Evolutionary conservation across 1,140 invertebrate genomes (phyloP).

Genomic region (Drosophila insularis): DNA sequence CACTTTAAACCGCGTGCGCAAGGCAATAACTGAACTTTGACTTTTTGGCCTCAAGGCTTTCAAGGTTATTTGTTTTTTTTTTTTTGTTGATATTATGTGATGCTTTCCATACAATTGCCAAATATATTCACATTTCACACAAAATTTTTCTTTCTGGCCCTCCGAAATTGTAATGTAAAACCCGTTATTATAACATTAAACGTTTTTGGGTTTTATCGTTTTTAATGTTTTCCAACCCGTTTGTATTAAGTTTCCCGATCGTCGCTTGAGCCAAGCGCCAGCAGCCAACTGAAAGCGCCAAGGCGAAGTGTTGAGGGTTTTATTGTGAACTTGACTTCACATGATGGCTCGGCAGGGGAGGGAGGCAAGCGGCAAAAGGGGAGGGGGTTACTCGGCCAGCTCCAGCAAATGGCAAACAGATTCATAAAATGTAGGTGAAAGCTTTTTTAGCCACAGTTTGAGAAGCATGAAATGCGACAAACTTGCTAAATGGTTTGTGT

Average conservation of each 20-base stretch:
- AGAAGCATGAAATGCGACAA: not conserved
- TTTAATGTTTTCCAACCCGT: constrained; percentile 28
- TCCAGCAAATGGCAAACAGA: not conserved
- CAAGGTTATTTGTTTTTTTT: constrained; percentile 37
- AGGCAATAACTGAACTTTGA: constrained; percentile 32
- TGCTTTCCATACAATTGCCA: constrained; percentile 11
- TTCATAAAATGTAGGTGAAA: constrained; percentile 56
- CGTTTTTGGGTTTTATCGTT: constrained; percentile 4
- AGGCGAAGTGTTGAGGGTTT: constrained; percentile 65
- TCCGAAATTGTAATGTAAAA: constrained; percentile 38
- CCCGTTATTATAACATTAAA: constrained; percentile 57
- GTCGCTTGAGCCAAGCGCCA: constrained; percentile 56
- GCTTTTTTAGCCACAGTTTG: constrained; percentile 26
- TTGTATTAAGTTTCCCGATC: constrained; percentile 48
- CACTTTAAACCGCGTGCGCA: constrained; percentile 45
- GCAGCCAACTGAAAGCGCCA: constrained; percentile 64
- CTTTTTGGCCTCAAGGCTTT: constrained; percentile 25
- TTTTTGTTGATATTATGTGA: constrained; percentile 6
- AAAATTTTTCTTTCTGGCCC: constrained; percentile 13
- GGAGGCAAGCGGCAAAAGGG: not conserved
- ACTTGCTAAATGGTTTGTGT: constrained; percentile 9
- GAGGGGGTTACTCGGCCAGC: too few relatives aligned
- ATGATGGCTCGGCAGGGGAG: not conserved
- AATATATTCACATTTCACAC: constrained; percentile 35
- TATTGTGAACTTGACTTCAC: constrained; percentile 70